Percentiles rank a stretch among this genome's conserved stretches.
These are phyloP conservation scores for Eulemur macaco DNA, from an alignment of 2,113 vertebrate genomes.

Conservation along the genomic window DNA sequence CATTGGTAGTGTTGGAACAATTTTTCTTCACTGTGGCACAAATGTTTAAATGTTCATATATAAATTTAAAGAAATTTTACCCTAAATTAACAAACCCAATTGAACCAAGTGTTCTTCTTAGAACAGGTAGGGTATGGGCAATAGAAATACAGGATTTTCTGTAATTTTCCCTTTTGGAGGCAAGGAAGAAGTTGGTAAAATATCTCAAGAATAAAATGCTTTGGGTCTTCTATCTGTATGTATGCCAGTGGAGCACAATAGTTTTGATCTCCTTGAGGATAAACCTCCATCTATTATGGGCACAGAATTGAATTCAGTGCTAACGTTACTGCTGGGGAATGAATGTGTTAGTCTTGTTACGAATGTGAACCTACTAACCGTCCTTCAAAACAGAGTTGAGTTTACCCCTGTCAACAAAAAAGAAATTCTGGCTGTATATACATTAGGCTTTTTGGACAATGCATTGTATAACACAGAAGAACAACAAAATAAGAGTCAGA, in stretches of 20 bases:
- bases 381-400: constrained; percentile 43
- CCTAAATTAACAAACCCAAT: constrained; percentile 2
- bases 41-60: constrained; percentile 18
- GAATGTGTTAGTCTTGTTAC: not conserved
- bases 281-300: not conserved
- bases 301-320: constrained; percentile 19
- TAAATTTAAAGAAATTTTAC: constrained; percentile 34
- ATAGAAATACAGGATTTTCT: not conserved
- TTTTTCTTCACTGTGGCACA: constrained; percentile 17
- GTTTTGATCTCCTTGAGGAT: not conserved
- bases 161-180: not conserved
- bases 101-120: constrained; percentile 28
- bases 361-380: not conserved
- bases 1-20: not conserved
- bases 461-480: not conserved
- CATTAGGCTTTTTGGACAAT: not conserved
- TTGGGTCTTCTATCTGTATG: not conserved
- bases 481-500: not conserved
- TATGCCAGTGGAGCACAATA: not conserved
- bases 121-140: not conserved
- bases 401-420: not conserved
- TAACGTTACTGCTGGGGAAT: constrained; percentile 21
- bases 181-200: not conserved
- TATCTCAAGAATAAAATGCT: constrained; percentile 23
- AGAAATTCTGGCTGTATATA: not conserved